These are phyloP conservation scores for Sebastes cheni DNA, from an alignment of 2,797 vertebrate genomes.

Conservation along the genomic window DNA sequence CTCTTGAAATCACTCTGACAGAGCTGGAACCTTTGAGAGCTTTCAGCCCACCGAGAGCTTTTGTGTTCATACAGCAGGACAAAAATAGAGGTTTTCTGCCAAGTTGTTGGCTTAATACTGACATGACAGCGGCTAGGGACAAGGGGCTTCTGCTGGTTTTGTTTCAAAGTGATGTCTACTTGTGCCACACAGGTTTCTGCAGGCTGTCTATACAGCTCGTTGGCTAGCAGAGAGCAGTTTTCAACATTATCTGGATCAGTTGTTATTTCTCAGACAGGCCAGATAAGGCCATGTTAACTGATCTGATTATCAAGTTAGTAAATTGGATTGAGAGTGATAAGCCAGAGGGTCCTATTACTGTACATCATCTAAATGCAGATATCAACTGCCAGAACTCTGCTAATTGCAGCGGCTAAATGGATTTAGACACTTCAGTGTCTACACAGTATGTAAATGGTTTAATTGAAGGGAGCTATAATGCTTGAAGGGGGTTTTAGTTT, in stretches of 20 bases:
- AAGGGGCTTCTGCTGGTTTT: not conserved
- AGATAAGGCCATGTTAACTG: slow-evolving; percentile 32
- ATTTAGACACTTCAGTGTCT: slow-evolving; percentile 18
- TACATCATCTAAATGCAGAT: slow-evolving; percentile 30
- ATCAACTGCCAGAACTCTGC: slow-evolving; percentile 4
- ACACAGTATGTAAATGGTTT: not conserved
- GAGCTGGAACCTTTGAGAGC: slow-evolving; percentile 28
- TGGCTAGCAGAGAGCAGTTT: not conserved
- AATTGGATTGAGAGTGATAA: slow-evolving; percentile 56
- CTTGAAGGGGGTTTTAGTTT: not conserved
- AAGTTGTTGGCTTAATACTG: slow-evolving; percentile 15
- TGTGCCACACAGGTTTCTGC: not conserved
- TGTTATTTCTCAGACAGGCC: slow-evolving; percentile 6
- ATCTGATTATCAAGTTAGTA: slow-evolving; percentile 50
- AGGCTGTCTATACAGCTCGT: not conserved
- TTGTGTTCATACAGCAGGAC: slow-evolving; percentile 30
- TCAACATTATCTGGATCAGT: slow-evolving; percentile 6
- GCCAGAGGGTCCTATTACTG: slow-evolving; percentile 26
- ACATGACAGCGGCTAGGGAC: not conserved
- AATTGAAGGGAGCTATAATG: not conserved
- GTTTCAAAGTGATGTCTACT: not conserved
- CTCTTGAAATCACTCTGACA: slow-evolving; percentile 38
- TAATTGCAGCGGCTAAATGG: slow-evolving; percentile 19
- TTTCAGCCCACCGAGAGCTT: slow-evolving; percentile 15
- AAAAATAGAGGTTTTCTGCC: slow-evolving; percentile 29